Evolutionary conservation across 2,797 vertebrate genomes (phyloP), one percentile per base, ranked within the genome.

Genomic region (Hypotaenidia okinawae): DNA sequence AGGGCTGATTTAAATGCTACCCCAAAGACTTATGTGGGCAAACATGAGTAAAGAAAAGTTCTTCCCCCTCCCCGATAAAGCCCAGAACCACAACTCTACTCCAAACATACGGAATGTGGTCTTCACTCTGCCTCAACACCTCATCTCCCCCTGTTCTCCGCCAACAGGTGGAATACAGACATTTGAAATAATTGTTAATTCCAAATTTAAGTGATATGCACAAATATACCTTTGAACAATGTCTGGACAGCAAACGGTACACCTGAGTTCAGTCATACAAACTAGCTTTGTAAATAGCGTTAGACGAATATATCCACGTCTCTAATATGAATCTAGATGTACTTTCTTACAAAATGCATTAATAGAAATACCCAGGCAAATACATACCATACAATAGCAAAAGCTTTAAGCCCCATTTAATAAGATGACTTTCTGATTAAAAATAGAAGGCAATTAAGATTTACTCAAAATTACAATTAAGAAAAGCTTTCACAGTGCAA

Each of bases 381-480:
- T 97, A 92, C 97, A 96, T 97, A 97, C 93, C 96, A 95, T 97
- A 98, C 95, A 84, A 96, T 90, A 97, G 96, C 97, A 97, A 98
- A 97, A 98, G 97, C 95, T 92, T 87, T 94, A 98, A 97, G 97
- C 95, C 97, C 95, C 97, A 96, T 97, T 97, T 97, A 97, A 98
- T 97, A 97, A 97, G 94, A 97, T 95, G 94, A 91, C 75, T 87
- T 97, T 97, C 96, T 13, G 97, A 96, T 97, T 97, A 98, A 97
- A 98, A 98, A 98, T 97, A 97, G 97, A 98, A 98, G 97, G 97
- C 97, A 98, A 98, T 97, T 98, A 98, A 98, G 97, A 97, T 97
- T 97, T 98, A 98, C 97, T 98, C 96, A 97, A 98, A 97, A 95
- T 97, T 97, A 98, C 97, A 97, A 93, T 97, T 98, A 98, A 97